Percentiles rank a stretch among this genome's conserved stretches.
Conservation (phyloP, 2,888 invertebrate species). For the Polyommatus icarus region DNA sequence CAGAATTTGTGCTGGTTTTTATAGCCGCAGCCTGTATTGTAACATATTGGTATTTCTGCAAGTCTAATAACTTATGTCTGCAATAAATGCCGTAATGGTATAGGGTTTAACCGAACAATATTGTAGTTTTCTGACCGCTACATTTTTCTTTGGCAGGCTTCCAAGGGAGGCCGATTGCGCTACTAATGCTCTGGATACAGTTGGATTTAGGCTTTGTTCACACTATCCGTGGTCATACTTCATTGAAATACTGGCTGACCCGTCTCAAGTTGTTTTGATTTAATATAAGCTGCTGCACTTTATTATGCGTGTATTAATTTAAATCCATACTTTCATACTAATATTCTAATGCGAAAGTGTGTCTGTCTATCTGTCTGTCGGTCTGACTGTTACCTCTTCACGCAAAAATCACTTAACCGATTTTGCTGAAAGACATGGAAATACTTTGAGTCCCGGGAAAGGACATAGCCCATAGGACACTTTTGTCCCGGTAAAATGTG, state of each 20-base stretch:
- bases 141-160: slow-evolving; percentile 21
- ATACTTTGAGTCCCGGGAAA: too few species aligned
- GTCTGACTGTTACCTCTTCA: too few species aligned
- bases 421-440: too few species aligned
- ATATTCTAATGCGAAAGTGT: too few species aligned
- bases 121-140: slow-evolving; percentile 29
- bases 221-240: neutral
- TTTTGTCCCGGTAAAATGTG: too few species aligned
- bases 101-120: slow-evolving; percentile 25
- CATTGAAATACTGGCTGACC: neutral
- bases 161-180: neutral
- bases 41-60: slow-evolving; percentile 27
- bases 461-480: too few species aligned
- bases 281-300: too few species aligned
- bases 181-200: neutral
- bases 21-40: slow-evolving; percentile 7
- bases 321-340: too few species aligned
- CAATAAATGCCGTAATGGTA: slow-evolving; percentile 28
- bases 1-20: slow-evolving; percentile 3
- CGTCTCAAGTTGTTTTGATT: too few species aligned
- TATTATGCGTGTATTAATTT: too few species aligned
- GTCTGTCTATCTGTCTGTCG: too few species aligned
- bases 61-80: slow-evolving; percentile 27
- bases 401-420: too few species aligned
- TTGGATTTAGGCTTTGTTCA: neutral